These are phyloP conservation scores for Phyto melanocephala DNA, from an alignment of 2,888 invertebrate species.

Conservation along the genomic window DNA sequence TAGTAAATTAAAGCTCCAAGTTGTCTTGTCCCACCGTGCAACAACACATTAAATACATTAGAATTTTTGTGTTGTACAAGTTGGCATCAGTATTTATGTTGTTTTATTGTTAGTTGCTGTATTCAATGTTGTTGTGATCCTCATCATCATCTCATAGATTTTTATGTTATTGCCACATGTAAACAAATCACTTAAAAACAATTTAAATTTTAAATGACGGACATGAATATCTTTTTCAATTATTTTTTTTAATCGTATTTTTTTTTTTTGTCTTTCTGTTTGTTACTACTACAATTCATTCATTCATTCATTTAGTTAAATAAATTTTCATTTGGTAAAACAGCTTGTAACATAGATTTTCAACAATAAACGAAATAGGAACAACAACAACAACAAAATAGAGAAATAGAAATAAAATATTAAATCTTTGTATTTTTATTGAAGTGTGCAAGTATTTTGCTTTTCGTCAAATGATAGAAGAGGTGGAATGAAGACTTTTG, in stretches of 20 bases:
- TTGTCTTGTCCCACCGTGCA: not conserved
- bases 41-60: not conserved
- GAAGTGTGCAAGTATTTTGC: too few relatives aligned
- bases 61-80: conserved; percentile 38
- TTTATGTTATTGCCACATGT: conserved; percentile 70
- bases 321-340: conserved; percentile 45
- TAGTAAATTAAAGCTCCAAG: too few relatives aligned
- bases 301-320: conserved; percentile 41
- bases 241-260: not conserved
- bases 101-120: not conserved
- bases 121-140: conserved; percentile 30
- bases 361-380: conserved; percentile 68
- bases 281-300: not conserved
- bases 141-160: conserved; percentile 38
- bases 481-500: not conserved
- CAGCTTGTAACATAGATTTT: conserved; percentile 44
- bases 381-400: conserved; percentile 50
- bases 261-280: conserved; percentile 17
- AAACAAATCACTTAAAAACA: conserved; percentile 77
- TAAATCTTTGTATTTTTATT: conserved; percentile 69
- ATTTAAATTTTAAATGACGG: conserved; percentile 73
- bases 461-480: conserved; percentile 30
- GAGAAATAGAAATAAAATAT: conserved; percentile 67
- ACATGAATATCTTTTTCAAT: conserved; percentile 66
- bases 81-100: conserved; percentile 61